These are phyloP conservation scores for Syngnathus floridae DNA, from an alignment of 2,113 vertebrate species.

Conservation along the genomic window DNA sequence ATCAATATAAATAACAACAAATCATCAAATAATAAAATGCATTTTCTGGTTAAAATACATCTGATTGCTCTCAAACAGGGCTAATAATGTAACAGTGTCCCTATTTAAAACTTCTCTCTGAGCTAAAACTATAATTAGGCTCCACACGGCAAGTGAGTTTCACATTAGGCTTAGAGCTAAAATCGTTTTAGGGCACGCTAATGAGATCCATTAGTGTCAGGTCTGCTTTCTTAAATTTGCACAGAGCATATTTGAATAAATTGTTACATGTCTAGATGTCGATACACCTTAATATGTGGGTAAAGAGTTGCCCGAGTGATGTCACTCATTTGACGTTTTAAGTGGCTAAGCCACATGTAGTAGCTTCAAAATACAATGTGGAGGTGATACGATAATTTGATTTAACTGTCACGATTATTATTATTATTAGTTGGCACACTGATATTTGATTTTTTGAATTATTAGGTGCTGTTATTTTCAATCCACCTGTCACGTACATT, in stretches of 20 bases:
- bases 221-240: constrained; percentile 1
- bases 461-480: no score
- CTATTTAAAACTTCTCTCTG: neutral
- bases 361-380: constrained; percentile 22
- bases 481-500: neutral
- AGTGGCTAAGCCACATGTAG: constrained; percentile 4
- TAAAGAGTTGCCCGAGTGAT: constrained; percentile 24
- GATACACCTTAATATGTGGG: constrained; percentile 10
- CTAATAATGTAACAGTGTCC: neutral
- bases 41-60: neutral
- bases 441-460: neutral
- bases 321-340: constrained; percentile 6
- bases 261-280: constrained; percentile 4
- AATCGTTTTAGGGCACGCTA: neutral
- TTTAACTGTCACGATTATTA: no score
- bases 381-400: neutral
- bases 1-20: no score
- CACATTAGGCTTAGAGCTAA: neutral
- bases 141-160: neutral
- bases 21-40: neutral
- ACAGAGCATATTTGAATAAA: constrained; percentile 9
- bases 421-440: neutral
- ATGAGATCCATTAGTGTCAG: constrained; percentile 7
- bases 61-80: neutral
- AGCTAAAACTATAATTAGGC: neutral